Percentiles rank a stretch among this genome's conserved stretches.
Conservation (phyloP, 2,797 vertebrate genomes). For the Pseudochirops corinnae region DNA sequence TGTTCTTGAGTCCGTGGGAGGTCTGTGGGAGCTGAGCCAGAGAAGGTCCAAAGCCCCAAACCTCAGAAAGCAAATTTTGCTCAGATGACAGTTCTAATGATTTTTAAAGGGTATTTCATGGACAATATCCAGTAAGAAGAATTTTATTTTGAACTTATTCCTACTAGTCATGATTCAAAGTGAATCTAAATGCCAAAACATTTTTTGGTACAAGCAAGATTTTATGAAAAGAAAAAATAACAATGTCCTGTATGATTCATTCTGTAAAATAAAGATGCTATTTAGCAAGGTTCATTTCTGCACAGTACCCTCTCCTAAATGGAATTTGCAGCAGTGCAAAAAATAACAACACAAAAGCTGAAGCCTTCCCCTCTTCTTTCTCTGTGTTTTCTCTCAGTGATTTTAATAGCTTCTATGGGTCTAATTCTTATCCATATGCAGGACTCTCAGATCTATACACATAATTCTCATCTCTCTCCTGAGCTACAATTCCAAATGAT, state of each 20-base stretch:
- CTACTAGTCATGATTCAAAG: constrained; percentile 1
- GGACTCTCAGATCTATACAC: not conserved
- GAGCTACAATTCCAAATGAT: not conserved
- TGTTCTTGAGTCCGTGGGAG: constrained; percentile 10
- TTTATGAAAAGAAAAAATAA: constrained; percentile 33
- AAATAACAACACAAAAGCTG: not conserved
- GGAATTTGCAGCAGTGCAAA: not conserved
- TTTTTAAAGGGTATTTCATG: constrained; percentile 2
- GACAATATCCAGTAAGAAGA: not conserved
- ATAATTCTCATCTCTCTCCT: not conserved
- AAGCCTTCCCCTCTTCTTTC: not conserved
- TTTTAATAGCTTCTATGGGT: not conserved
- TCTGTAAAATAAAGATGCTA: not conserved
- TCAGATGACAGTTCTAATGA: constrained; percentile 1
- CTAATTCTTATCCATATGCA: not conserved
- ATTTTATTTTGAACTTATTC: not conserved
- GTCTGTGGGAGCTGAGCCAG: not conserved
- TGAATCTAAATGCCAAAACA: not conserved
- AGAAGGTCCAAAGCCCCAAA: not conserved
- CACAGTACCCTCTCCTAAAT: not conserved
- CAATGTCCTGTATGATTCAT: not conserved
- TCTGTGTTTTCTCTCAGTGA: not conserved
- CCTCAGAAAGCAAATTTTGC: constrained; percentile 25
- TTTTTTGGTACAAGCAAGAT: constrained; percentile 1
- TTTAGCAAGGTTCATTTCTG: not conserved